These are phyloP conservation scores for Bombus haemorrhoidalis DNA, from an alignment of 1,140 invertebrate species.

Conservation along the genomic window DNA sequence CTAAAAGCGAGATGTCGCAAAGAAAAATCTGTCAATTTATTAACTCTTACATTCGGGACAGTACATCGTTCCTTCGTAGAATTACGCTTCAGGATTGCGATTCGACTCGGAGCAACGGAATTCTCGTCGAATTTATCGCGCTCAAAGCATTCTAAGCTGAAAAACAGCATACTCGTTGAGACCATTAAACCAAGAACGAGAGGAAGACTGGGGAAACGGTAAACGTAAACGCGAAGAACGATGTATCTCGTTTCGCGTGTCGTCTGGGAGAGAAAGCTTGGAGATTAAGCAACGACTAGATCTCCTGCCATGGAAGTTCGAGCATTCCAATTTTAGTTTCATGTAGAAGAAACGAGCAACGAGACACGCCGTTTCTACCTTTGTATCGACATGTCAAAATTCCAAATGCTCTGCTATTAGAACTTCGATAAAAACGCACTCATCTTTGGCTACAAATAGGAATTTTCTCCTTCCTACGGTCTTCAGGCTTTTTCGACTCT, in stretches of 20 bases:
- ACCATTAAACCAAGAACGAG: slow-evolving; percentile 26
- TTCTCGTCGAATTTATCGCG: slow-evolving; percentile 27
- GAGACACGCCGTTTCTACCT: slow-evolving; percentile 1
- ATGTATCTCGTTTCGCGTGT: slow-evolving; percentile 46
- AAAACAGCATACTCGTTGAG: slow-evolving; percentile 13
- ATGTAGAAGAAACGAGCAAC: not conserved
- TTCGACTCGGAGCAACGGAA: not conserved
- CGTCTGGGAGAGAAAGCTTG: slow-evolving; percentile 29
- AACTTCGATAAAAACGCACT: not conserved
- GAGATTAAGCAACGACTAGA: slow-evolving; percentile 38
- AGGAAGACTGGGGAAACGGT: not conserved
- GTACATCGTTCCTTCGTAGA: not conserved
- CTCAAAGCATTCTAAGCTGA: slow-evolving; percentile 23
- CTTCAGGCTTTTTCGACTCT: not conserved
- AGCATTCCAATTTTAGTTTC: slow-evolving; percentile 9
- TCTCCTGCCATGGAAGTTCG: not conserved
- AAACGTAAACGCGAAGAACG: slow-evolving; percentile 31
- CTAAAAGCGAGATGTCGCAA: not conserved
- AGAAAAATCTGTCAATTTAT: not conserved
- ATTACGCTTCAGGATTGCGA: not conserved
- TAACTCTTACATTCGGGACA: not conserved
- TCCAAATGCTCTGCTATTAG: not conserved
- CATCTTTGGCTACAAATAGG: not conserved
- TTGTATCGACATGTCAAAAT: slow-evolving; percentile 10
- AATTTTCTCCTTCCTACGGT: not conserved